These are phyloP conservation scores for Miichthys miiuy DNA, from an alignment of 2,797 vertebrate genomes.

Conservation along the genomic window DNA sequence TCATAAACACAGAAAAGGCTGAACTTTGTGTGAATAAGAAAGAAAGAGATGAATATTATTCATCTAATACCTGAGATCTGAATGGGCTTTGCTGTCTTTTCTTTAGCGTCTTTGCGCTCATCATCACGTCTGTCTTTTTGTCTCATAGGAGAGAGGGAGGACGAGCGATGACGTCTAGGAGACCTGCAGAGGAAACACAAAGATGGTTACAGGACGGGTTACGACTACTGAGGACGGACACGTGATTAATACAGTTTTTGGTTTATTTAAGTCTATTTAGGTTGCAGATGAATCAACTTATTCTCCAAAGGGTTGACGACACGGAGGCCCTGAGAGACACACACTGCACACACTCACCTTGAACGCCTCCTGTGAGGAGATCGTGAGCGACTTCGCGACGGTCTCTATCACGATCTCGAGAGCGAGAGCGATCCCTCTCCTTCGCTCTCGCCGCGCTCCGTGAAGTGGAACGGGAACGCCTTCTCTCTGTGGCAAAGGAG, in stretches of 20 bases:
- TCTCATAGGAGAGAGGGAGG: conserved; percentile 88
- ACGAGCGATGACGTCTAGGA: conserved; percentile 88
- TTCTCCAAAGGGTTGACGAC: neutral
- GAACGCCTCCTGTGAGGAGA: conserved; percentile 93
- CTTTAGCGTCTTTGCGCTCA: conserved; percentile 91
- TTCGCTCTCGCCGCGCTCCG: conserved; percentile 92
- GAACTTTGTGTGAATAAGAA: neutral
- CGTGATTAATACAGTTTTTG: neutral
- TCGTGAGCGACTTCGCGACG: conserved; percentile 90
- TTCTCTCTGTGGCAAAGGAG: conserved; percentile 84
- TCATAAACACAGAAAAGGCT: neutral
- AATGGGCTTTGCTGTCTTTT: conserved; percentile 87
- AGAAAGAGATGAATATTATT: neutral
- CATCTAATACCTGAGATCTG: conserved; percentile 90
- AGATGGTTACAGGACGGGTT: conserved; percentile 54
- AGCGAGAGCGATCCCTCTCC: conserved; percentile 92
- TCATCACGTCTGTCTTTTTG: conserved; percentile 92
- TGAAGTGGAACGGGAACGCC: conserved; percentile 91
- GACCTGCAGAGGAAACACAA: conserved; percentile 82
- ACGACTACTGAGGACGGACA: conserved; percentile 34
- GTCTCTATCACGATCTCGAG: conserved; percentile 89
- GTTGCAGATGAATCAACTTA: neutral
- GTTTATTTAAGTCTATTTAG: neutral
- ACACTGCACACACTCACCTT: conserved; percentile 87
- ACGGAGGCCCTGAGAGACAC: no score